These are phyloP conservation scores for Bilobella aurantiaca DNA, from an alignment of 1,140 invertebrate genomes.

Conservation along the genomic window DNA sequence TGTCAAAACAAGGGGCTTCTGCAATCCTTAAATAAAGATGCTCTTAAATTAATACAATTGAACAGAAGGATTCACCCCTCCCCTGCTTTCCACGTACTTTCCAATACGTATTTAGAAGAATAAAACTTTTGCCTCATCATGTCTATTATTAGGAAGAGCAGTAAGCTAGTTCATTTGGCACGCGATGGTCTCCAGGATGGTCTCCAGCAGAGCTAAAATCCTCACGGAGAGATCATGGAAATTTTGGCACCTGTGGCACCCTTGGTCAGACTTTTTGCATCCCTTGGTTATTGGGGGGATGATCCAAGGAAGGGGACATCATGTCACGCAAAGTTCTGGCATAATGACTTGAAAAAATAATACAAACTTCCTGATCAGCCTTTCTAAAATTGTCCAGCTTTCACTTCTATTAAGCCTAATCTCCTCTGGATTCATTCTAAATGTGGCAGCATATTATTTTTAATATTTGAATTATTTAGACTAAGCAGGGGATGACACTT, in stretches of 20 bases:
- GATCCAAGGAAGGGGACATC: neutral
- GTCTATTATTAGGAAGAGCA: neutral
- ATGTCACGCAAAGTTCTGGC: slow-evolving; percentile 8
- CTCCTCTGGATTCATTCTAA: neutral
- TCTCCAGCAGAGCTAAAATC: neutral
- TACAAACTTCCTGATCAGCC: neutral
- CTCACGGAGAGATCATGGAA: slow-evolving; percentile 1
- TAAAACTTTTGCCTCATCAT: neutral
- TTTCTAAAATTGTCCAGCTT: neutral
- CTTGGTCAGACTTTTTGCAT: neutral
- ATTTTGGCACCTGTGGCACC: slow-evolving; percentile 2
- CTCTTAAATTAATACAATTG: too few relatives aligned
- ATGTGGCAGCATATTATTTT: neutral
- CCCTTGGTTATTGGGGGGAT: neutral
- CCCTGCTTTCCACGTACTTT: neutral
- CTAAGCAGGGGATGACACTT: slow-evolving; percentile 3
- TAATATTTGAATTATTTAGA: slow-evolving; percentile 2
- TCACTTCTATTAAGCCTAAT: neutral
- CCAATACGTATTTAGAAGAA: neutral
- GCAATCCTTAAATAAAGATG: too few relatives aligned
- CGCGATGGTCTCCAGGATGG: slow-evolving; percentile 4
- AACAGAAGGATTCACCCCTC: too few relatives aligned
- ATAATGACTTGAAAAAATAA: neutral
- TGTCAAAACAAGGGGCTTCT: too few relatives aligned
- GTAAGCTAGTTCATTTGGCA: neutral